These are phyloP conservation scores for Catostomus latipinnis DNA, from an alignment of 2,797 vertebrate species.

Conservation along the genomic window DNA sequence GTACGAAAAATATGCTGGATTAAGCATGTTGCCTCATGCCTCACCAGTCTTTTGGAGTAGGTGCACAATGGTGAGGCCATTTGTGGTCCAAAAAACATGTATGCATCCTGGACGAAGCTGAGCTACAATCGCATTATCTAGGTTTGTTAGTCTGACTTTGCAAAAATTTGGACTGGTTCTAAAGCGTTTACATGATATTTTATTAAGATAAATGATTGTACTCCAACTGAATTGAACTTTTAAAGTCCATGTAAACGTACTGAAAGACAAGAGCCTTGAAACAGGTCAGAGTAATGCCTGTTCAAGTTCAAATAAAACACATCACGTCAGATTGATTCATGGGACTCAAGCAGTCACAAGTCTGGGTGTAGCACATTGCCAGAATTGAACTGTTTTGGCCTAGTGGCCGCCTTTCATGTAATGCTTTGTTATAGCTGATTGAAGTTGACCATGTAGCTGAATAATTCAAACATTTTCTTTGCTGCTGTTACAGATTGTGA, in stretches of 20 bases:
- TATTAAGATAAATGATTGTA: too few relatives aligned
- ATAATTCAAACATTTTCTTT: not conserved
- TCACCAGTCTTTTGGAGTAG: too few relatives aligned
- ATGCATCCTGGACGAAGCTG: too few relatives aligned
- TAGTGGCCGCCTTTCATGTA: constrained; percentile 3
- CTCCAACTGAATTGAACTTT: too few relatives aligned
- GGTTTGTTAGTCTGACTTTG: too few relatives aligned
- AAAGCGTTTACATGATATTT: too few relatives aligned
- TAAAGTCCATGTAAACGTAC: not conserved
- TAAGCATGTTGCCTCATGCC: too few relatives aligned
- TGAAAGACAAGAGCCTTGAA: not conserved
- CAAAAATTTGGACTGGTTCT: too few relatives aligned
- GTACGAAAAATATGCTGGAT: too few relatives aligned
- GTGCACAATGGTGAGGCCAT: too few relatives aligned
- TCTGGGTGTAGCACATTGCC: not conserved
- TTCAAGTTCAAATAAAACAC: not conserved
- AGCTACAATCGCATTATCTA: too few relatives aligned
- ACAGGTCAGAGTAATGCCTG: not conserved
- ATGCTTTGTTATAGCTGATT: constrained; percentile 2
- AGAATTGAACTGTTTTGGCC: not conserved
- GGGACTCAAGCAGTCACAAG: not conserved
- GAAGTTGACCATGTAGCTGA: not conserved
- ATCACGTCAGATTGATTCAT: constrained; percentile 13
- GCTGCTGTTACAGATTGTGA: not conserved
- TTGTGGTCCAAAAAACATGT: too few relatives aligned